Conservation (phyloP, 2,888 invertebrate genomes). For the Tetramorium bicarinatum region DNA sequence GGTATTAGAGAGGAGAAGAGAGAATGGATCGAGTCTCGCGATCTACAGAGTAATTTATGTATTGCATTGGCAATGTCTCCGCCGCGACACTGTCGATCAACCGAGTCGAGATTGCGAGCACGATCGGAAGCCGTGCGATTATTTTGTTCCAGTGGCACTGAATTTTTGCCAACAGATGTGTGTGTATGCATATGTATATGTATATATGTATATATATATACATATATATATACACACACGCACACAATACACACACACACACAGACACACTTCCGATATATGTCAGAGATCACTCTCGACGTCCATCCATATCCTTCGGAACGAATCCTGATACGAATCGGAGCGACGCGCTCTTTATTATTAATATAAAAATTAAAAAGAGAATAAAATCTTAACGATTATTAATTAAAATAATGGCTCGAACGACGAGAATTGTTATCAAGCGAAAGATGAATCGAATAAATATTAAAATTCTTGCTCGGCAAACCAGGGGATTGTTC, state of each 20-base stretch:
- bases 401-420: not conserved
- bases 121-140: slow-evolving; percentile 57
- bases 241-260: not conserved
- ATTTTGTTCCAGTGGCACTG: slow-evolving; percentile 45
- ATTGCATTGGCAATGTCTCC: slow-evolving; percentile 43
- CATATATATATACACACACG: slow-evolving; percentile 2
- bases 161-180: slow-evolving; percentile 34
- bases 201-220: not conserved
- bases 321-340: not conserved
- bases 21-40: slow-evolving; percentile 38
- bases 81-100: slow-evolving; percentile 38
- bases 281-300: slow-evolving; percentile 54
- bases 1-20: slow-evolving; percentile 54
- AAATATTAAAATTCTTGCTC: not conserved
- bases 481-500: not conserved
- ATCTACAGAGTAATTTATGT: slow-evolving; percentile 49
- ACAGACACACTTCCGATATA: slow-evolving; percentile 53
- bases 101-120: slow-evolving; percentile 56
- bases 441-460: not conserved
- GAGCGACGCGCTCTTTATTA: not conserved
- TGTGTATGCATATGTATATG: slow-evolving; percentile 18
- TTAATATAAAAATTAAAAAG: slow-evolving; percentile 4
- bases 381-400: not conserved
- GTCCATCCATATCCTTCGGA: slow-evolving; percentile 35
- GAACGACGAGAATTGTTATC: not conserved